These are phyloP conservation scores for Gila orcuttii DNA, from an alignment of 2,113 vertebrate genomes.

Conservation along the genomic window DNA sequence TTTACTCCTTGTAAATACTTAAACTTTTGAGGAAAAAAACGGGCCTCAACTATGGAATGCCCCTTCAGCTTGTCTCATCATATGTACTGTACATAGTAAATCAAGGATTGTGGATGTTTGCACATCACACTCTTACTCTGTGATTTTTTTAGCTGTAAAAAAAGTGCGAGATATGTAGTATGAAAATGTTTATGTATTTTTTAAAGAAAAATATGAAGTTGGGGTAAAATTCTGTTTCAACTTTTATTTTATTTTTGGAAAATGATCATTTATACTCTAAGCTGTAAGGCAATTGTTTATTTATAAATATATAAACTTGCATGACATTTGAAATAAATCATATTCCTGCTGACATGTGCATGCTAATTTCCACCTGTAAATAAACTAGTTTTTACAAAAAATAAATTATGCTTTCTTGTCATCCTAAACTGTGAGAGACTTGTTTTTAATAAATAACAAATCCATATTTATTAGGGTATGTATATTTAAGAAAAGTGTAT, in stretches of 20 bases:
- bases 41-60: background rate
- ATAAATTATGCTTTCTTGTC: background rate
- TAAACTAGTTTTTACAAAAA: constrained; percentile 20
- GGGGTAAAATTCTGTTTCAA: background rate
- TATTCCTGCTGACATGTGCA: background rate
- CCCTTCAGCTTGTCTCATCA: background rate
- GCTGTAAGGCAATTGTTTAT: background rate
- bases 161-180: background rate
- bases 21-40: background rate
- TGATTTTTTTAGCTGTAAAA: background rate
- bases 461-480: background rate
- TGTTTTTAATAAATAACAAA: background rate
- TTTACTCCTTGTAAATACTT: constrained; percentile 10
- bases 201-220: background rate
- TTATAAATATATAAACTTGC: constrained; percentile 17
- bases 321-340: constrained; percentile 38
- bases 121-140: background rate
- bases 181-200: constrained; percentile 1
- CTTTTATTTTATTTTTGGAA: background rate
- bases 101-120: constrained; percentile 6
- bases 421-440: background rate
- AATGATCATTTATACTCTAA: background rate
- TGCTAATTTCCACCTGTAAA: constrained; percentile 10
- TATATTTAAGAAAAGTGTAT: background rate
- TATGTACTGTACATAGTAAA: constrained; percentile 43